Conservation (phyloP, 2,888 invertebrate genomes). For the Sphinx pinastri region DNA sequence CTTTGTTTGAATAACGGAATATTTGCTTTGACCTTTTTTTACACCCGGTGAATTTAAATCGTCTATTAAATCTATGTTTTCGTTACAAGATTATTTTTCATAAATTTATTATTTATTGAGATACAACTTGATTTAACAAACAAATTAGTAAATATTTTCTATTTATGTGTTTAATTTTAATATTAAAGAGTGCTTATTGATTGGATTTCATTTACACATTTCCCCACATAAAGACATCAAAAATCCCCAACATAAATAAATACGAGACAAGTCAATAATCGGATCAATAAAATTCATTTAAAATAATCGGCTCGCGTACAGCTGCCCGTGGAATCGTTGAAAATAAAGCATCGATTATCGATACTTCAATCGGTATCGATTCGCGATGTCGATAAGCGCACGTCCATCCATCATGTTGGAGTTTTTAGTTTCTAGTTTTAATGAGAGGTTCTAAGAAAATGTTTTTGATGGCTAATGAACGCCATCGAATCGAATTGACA, state of each 20-base stretch:
- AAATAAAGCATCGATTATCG: conserved; percentile 64
- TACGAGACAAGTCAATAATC: conserved; percentile 41
- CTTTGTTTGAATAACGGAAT: neutral
- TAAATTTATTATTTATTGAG: no score
- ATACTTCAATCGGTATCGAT: conserved; percentile 66
- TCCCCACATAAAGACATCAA: neutral
- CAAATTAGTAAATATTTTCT: no score
- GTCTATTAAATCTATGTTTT: no score
- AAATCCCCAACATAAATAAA: conserved; percentile 1
- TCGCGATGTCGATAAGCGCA: conserved; percentile 48
- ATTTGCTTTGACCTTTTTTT: neutral
- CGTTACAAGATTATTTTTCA: no score
- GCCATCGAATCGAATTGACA: conserved; percentile 15
- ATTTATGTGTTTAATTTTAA: no score
- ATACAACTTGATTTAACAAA: no score
- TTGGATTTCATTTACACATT: neutral
- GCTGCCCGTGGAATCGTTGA: conserved; percentile 53
- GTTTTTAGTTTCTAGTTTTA: conserved; percentile 44
- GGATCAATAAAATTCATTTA: conserved; percentile 43
- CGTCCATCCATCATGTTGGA: conserved; percentile 58
- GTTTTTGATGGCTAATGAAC: conserved; percentile 18
- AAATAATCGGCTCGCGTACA: conserved; percentile 38
- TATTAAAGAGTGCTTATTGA: no score
- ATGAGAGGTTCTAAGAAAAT: conserved; percentile 26
- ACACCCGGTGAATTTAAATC: no score